These are phyloP conservation scores for Lomographa bimaculata DNA, from an alignment of 2,888 invertebrate genomes.

Conservation along the genomic window DNA sequence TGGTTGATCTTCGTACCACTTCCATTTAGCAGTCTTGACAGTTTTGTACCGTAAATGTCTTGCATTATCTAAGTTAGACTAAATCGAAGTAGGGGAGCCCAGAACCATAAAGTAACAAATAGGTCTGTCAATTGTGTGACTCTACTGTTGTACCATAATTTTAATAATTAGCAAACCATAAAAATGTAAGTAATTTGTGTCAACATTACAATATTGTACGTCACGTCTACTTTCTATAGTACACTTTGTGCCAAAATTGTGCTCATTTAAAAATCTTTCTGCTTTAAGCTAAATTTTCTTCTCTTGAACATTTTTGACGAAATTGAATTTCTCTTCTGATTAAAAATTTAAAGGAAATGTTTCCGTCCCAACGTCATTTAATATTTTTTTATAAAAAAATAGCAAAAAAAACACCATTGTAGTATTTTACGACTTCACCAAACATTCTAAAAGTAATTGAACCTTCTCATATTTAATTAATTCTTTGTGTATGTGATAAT, in stretches of 20 bases:
- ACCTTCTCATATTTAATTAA: constrained; percentile 46
- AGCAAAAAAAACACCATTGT: constrained; percentile 32
- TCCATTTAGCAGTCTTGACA: too few species aligned
- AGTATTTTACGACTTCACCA: constrained; percentile 47
- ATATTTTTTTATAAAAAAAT: constrained; percentile 58
- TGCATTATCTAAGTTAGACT: too few species aligned
- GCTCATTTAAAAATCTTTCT: constrained; percentile 31
- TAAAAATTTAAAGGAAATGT: constrained; percentile 60
- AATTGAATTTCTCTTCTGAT: constrained; percentile 22
- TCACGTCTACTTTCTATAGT: too few species aligned
- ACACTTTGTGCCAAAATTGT: constrained; percentile 34
- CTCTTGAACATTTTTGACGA: constrained; percentile 7
- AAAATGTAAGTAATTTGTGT: too few species aligned
- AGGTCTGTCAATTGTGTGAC: too few species aligned
- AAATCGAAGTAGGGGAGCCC: too few species aligned
- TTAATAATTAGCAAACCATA: too few species aligned
- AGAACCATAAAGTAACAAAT: too few species aligned
- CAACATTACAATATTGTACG: too few species aligned
- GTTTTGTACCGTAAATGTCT: too few species aligned
- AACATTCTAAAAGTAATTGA: constrained; percentile 32
- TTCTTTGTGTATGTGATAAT: constrained; percentile 40
- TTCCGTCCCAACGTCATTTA: constrained; percentile 82
- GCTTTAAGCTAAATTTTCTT: constrained; percentile 31
- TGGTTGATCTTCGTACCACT: too few species aligned
- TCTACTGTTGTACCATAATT: too few species aligned